These are phyloP conservation scores for Sinocyclocheilus rhinocerous DNA, from an alignment of 2,113 vertebrate genomes.

Conservation along the genomic window DNA sequence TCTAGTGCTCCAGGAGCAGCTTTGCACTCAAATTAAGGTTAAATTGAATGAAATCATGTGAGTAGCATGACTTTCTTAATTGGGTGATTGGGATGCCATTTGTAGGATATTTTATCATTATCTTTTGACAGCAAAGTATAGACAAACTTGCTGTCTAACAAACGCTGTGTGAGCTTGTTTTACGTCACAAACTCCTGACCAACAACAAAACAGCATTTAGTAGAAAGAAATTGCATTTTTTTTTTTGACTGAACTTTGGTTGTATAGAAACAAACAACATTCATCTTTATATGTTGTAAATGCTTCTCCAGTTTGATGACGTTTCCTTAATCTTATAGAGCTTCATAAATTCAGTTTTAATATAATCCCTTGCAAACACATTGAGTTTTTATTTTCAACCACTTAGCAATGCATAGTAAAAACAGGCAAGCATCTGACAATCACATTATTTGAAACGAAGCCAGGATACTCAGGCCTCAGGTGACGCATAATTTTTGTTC, in stretches of 20 bases:
- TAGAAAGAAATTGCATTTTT: not conserved
- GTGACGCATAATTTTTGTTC: conserved; percentile 26
- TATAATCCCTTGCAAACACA: not conserved
- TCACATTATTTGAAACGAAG: conserved; percentile 41
- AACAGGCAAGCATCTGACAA: conserved; percentile 51
- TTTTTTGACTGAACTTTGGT: too few species aligned
- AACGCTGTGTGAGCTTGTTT: not conserved
- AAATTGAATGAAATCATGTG: conserved; percentile 37
- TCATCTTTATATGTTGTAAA: too few species aligned
- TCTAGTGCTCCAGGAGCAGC: conserved; percentile 47
- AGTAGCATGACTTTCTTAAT: conserved; percentile 33
- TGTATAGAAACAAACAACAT: too few species aligned
- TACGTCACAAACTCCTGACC: not conserved
- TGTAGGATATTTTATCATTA: conserved; percentile 18
- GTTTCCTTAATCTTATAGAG: not conserved
- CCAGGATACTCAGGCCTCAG: conserved; percentile 37
- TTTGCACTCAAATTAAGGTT: conserved; percentile 39
- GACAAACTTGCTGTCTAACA: not conserved
- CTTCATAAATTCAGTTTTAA: not conserved
- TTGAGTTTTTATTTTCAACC: not conserved
- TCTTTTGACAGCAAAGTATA: conserved; percentile 20
- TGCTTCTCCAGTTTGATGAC: not conserved
- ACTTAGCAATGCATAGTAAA: not conserved
- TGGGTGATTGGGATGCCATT: conserved; percentile 13
- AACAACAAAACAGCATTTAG: conserved; percentile 22